A percentile compares a stretch with the other conserved stretches of the same genome.
phyloP scores from a whole-genome alignment of 2,113 vertebrate species.

The Sterrhoptilus dennistouni region DNA sequence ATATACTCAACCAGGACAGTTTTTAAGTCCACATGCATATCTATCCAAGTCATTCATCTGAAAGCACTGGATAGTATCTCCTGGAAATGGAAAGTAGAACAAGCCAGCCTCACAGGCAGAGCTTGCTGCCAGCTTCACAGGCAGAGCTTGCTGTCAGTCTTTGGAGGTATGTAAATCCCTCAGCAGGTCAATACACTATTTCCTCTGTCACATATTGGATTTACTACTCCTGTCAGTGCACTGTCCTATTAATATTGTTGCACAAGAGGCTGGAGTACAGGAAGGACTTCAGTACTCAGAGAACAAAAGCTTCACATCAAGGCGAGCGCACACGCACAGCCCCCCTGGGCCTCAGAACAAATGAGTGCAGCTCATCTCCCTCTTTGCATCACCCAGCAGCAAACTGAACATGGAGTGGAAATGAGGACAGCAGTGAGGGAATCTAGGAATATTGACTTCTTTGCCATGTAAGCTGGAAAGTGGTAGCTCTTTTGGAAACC shows the following conservation, averaged over 20 bases:
- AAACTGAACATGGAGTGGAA: constrained; percentile 32
- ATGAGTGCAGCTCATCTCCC: background rate
- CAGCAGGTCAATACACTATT: constrained; percentile 19
- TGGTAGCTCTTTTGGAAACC: background rate
- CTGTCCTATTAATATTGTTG: background rate
- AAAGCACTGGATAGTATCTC: background rate
- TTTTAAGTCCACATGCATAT: background rate
- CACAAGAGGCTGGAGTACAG: background rate
- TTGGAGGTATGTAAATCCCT: background rate
- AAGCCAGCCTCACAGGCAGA: background rate
- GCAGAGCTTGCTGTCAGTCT: background rate
- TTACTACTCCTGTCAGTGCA: background rate
- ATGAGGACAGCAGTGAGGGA: constrained; percentile 18
- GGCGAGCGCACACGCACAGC: accelerated
- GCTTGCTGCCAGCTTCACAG: background rate
- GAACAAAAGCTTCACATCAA: constrained; percentile 24
- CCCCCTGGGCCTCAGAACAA: background rate
- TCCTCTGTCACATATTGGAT: background rate
- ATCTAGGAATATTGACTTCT: background rate
- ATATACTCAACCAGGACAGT: background rate
- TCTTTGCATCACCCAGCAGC: background rate
- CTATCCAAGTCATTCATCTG: background rate
- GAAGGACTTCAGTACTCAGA: background rate
- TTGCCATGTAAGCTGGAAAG: background rate
- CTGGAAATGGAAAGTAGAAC: constrained; percentile 7